Evolutionary conservation across 2,797 vertebrate genomes (phyloP), one percentile per base, ranked within the genome.

Genomic region (Acanthurus leucopareius): DNA sequence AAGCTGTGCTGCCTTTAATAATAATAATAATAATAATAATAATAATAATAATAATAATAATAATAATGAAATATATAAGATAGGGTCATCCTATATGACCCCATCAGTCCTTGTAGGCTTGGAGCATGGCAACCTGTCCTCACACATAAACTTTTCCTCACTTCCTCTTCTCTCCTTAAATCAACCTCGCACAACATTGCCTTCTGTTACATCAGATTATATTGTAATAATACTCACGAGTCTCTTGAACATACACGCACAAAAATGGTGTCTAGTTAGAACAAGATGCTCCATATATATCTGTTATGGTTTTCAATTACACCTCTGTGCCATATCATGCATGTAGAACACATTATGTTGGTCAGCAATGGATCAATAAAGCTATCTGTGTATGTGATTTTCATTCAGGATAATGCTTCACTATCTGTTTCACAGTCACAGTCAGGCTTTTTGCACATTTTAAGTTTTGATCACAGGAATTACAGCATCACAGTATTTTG

Each of bases 151-250:
- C 64, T 60, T 10, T 56, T 63, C 40, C 58, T 74, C 63, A 53
- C 79, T 54, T 73, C 32, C 70, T 69, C 28, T 25, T 73, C 32
- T 52, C 86, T 86, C 63, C 63, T 73, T 47, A 77, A 66, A 66
- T 73, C 73, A 77, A 58, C 69, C 72, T 74, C 73, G 67, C 53
- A 54, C n/a, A 32, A 69, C 51, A 66, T 94, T 94, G 83, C 91
- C 79, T 76, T 85, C 79, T 74, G 82, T 95, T 95, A 91, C 92
- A 94, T 95, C 93, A 95, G 86, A 90, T 93, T 80, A 86, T 47
- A 86, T 89, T 87, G 86, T 66, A 84, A 88, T 74, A 79, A 87
- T 59, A 48, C 71, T 83, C 74, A 84, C 40, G 10, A 80, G 66
- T 67, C 71, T 77, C 63, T 73, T 45, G 64, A 51, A 67, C 28